Base-by-base conservation (phyloP, 2,888 invertebrate species). In the Nycteola revayana region DNA sequence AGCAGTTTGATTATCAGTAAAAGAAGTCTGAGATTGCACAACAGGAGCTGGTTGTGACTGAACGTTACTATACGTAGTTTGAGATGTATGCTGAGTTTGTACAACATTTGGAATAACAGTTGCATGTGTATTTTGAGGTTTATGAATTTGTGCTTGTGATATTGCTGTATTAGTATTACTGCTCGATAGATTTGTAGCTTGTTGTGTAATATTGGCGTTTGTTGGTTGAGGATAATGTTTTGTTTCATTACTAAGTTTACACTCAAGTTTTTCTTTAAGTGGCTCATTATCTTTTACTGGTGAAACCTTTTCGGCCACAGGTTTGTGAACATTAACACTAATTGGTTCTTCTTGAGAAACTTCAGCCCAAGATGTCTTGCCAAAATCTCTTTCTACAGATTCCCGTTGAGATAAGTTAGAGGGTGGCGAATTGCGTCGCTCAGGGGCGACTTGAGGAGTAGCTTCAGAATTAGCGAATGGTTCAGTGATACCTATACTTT, bases 301-400 rank as follows among this genome's bases (percentile, higher is more conserved):
- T 17, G 45, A 23, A 27, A 59, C 43, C 59, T 74, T 78, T 40
- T 84, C 81, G 31, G 46, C 10, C 21, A 66, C 26, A 6, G 62
- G 34, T 45, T 76, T 76, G 1, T 59, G 42, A 41, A 54, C 42
- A 28, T 38, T 52, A 20, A 54, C 60, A 36, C 49, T 66, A 32
- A 33, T 60, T 35, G 72, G 52, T 33, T 87, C 87, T 29, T 90
- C 90, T 52, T 81, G 86, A 18, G 85, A 55, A 10, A 69, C 76
- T 42, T 90, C 90, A 18, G 90, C 89, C 90, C 90, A 90, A 1
- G 89, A 86, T 22, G 85, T 65, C 66, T 74, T 81, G 7, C 74
- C 67, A 42, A 73, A 78, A 60, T 85, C 84, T 67, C 75, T 90
- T 63, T 88, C 89, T 31, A 67, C 55, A 2, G 89, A 88, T 54